Base-by-base conservation (phyloP, 2,797 vertebrate genomes). In the Somateria mollissima region DNA sequence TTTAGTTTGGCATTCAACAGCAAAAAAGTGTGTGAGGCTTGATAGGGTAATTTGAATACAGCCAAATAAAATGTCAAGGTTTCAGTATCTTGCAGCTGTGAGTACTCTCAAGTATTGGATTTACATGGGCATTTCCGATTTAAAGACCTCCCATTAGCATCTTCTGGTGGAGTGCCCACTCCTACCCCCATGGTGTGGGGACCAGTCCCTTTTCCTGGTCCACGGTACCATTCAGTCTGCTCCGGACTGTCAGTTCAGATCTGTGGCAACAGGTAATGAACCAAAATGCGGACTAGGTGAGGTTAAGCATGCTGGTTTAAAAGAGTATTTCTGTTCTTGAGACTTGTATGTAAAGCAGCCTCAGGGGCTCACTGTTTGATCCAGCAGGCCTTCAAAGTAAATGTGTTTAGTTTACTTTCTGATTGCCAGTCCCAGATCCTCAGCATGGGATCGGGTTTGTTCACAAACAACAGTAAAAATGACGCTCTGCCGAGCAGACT, bases 131-230 rank as follows among this genome's bases (percentile, higher is more conserved):
- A 45, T 65, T 65, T 65, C 39, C 32, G 28, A 41, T 32, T 78
- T 66, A 69, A 74, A 71, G 28, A 2, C 32, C 11, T 58, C 34
- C 2, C 0, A 17, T 51, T 41, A 24, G 19, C 25, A 2, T 21
- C 7, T 65, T 39, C 3, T 78, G n/a, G 30, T 89, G n/a, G 36
- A 73, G 22, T 34, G 41, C 15, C 28, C 64, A 13, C 34, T 77
- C 27, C 69, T 58, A 6, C 51, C 51, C 19, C 8, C 10, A 9
- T 0, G 0, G 2, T 36, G 51, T 66, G 37, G 34, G 41, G 73
- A 67, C 47, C 80, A 76, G 15, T 62, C 32, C n/a, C 32, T 71
- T 80, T 60, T 83, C 18, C 27, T 4, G 5, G 2, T 34, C 32
- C 6, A 2, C 1, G 1, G 65, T 24, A 51, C 54, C 1, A 0